phyloP scores from a whole-genome alignment of 2,888 invertebrate genomes.

The Hermaeophaga mercurialis region DNA sequence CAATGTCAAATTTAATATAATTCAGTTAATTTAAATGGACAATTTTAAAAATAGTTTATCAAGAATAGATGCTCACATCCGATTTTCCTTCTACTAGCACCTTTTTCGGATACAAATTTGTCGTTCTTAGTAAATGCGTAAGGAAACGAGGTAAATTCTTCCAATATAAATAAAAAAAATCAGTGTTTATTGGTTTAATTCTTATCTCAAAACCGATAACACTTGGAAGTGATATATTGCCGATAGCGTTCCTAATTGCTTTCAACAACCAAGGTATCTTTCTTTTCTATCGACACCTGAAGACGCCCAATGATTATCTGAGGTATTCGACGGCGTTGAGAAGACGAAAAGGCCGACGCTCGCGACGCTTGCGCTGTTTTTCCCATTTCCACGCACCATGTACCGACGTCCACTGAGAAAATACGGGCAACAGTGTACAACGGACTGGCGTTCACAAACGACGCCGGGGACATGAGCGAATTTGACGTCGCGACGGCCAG shows the following conservation, averaged over 20 bases:
- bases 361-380: conserved; percentile 29
- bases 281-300: conserved; percentile 19
- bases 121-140: too few species aligned
- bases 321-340: conserved; percentile 12
- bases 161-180: not conserved
- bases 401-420: conserved; percentile 8
- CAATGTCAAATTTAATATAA: too few species aligned
- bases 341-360: conserved; percentile 21
- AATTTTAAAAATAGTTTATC: too few species aligned
- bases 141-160: too few species aligned
- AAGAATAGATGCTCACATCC: too few species aligned
- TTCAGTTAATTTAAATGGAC: too few species aligned
- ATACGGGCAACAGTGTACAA: conserved; percentile 24
- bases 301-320: conserved; percentile 16
- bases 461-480: conserved; percentile 6
- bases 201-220: too few species aligned
- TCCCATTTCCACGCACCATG: conserved; percentile 19
- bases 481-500: conserved; percentile 11
- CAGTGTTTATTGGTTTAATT: too few species aligned
- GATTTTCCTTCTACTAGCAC: too few species aligned
- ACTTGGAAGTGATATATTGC: too few species aligned
- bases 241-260: not conserved
- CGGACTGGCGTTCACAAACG: conserved; percentile 12
- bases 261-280: not conserved
- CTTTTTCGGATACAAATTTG: too few species aligned